Conservation (phyloP, 1,140 invertebrate species). For the Aphis gossypii region DNA sequence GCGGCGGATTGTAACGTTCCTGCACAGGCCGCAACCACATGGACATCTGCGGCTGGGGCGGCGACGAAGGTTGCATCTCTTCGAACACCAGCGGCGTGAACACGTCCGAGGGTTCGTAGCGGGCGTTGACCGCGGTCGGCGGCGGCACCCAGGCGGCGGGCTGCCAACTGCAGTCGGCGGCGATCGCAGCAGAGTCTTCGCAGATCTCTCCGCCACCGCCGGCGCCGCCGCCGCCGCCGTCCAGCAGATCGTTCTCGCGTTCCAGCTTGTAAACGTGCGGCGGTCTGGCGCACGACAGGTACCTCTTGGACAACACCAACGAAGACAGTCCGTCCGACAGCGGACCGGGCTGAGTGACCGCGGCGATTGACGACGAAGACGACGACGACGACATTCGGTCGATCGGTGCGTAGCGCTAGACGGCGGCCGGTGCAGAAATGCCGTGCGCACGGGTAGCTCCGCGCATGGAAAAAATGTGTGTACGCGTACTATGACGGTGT, state of each 20-base stretch:
- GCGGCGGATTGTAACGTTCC: neutral
- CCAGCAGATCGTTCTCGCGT: neutral
- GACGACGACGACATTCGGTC: neutral
- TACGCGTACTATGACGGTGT: no score
- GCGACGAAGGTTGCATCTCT: neutral
- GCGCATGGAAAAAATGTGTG: neutral
- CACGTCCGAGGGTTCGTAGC: conserved; percentile 45
- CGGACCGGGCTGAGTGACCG: conserved; percentile 8
- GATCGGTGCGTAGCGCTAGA: neutral
- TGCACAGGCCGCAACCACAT: conserved; percentile 8
- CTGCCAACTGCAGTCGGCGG: neutral
- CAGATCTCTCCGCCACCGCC: neutral
- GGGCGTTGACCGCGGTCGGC: conserved; percentile 26
- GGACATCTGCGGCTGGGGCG: neutral
- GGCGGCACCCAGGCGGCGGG: neutral
- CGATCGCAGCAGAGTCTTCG: neutral
- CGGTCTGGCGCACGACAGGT: conserved; percentile 28
- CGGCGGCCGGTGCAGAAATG: conserved; percentile 25
- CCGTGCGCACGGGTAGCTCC: neutral
- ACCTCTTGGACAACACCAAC: conserved; percentile 49
- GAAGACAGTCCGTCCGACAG: conserved; percentile 50
- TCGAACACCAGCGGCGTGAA: conserved; percentile 53
- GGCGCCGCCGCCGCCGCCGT: no score
- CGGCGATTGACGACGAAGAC: neutral
- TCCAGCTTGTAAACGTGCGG: conserved; percentile 43